Conservation (phyloP, 1,140 invertebrate genomes). For the Bombus ignitus region DNA sequence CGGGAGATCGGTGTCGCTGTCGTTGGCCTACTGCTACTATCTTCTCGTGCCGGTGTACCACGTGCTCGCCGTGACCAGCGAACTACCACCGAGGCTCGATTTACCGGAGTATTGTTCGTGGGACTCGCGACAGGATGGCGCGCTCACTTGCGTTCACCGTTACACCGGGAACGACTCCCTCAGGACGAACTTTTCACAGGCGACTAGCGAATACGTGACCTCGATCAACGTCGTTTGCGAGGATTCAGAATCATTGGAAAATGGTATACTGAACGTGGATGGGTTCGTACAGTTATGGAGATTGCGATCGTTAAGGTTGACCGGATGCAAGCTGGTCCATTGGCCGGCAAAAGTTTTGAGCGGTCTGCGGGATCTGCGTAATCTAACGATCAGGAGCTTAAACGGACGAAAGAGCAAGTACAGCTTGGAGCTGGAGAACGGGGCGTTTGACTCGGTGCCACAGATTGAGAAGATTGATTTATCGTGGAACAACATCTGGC, state of each 20-base stretch:
- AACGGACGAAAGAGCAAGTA: constrained; percentile 91
- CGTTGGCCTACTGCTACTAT: constrained; percentile 64
- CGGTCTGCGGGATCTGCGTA: constrained; percentile 89
- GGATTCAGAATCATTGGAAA: constrained; percentile 45
- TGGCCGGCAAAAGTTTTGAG: constrained; percentile 88
- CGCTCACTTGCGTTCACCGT: constrained; percentile 89
- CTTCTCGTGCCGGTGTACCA: constrained; percentile 63
- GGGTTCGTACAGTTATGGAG: constrained; percentile 91
- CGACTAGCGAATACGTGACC: constrained; percentile 92
- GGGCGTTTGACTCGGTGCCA: constrained; percentile 87
- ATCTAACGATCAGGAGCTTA: constrained; percentile 91
- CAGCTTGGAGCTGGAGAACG: constrained; percentile 89
- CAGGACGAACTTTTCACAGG: constrained; percentile 93
- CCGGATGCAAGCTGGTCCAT: constrained; percentile 90
- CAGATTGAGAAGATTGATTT: constrained; percentile 92
- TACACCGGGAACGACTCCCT: constrained; percentile 91
- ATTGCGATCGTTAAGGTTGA: constrained; percentile 90
- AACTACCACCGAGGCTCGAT: constrained; percentile 87
- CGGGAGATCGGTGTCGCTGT: constrained; percentile 63
- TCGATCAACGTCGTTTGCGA: constrained; percentile 91
- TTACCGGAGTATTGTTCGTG: constrained; percentile 92
- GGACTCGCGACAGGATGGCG: constrained; percentile 87
- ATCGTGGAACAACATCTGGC: constrained; percentile 94
- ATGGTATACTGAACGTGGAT: constrained; percentile 84
- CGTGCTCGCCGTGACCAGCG: constrained; percentile 80